Evolutionary conservation across 1,140 invertebrate species (phyloP), one percentile per base, ranked within the genome.

Genomic region (Drosophila lacteicornis): DNA sequence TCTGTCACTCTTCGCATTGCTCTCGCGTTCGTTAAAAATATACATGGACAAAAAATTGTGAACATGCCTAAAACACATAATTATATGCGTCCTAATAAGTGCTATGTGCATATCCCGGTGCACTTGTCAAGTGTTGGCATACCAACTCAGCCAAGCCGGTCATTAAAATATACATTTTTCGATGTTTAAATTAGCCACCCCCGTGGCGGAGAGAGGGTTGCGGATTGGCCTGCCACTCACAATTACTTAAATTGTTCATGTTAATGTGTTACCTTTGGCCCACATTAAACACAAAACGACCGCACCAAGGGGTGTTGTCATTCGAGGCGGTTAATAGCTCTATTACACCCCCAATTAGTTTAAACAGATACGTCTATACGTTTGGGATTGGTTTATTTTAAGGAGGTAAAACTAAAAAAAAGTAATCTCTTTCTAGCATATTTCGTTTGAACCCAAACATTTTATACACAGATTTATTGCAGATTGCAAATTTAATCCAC

Each of bases 101-200:
- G 67, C 61, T 65, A 67, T 75, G 63, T 80, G 60, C 53, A 65
- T 58, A 45, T 80, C 67, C 77, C 73, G 80, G 53, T 90, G 75
- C 85, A 90, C 85, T 90, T 88, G 85, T 88, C 84, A 88, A 88
- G 78, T 88, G 85, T 91, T 85, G 83, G 80, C 76, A 80, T 62
- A 80, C 83, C 66, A 68, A 82, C 76, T 66, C 53, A 25, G 58
- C 57, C 65, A 65, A 50, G 55, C 25, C 75, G 66, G 73, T 90
- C 84, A 88, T 88, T 88, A 88, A 88, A 90, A 84, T 75, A 75
- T 85, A 85, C 70, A 79, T 76, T 69, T 77, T 74, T 79, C 36
- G 55, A 60, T 82, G 67, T 79, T 79, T 47, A 58, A 78, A 60
- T 56, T 67, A 66, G 61, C 61, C 50, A 73, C 53, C 77, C 61